Evolutionary conservation across 2,113 vertebrate species (phyloP), one percentile per base, ranked within the genome.

Genomic region (Tragelaphus imberbis): DNA sequence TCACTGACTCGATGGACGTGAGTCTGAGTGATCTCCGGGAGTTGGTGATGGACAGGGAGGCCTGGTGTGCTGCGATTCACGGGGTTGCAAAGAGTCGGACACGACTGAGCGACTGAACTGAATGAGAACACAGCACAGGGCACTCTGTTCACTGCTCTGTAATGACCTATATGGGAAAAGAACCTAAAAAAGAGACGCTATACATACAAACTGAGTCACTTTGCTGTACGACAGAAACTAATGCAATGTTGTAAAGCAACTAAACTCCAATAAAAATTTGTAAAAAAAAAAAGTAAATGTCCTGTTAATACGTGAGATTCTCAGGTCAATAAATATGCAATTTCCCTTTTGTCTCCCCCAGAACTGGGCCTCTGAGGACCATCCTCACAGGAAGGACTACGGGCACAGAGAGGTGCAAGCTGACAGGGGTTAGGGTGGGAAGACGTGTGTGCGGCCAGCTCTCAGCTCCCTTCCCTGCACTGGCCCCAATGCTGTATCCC

Each of bases 371-470:
- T 6, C 8, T 23, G 59, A 19, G 36, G 21, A 23, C 2, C 1
- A 15, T 5, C 16, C 53, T 2, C 17, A 4, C 49, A 8, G 30
- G 30, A 65, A 56, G 49, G 58, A 30, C 16, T 16, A 36, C n/a
- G 49, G 5, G 11, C 16, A 9, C 8, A 33, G 84, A 51, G 27
- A 21, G 23, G 21, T 17, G n/a, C 23, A 27, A 25, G 0, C 44
- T 2, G 36, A 44, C 55, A 19, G 17, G 65, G 23, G 17, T 23
- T 0, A 3, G 15, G 36, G 12, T 23, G 23, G 27, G 75, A 27
- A 19, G 5, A 13, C 5, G 8, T 3, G 5, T 2, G 8, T 30
- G 61, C 71, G 0, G 30, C 10, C 61, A 1, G 0, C 44, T 8
- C 53, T 7, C 8, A n/a, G 81, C 53, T 2, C 9, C 27, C 3